Conservation (phyloP, 2,113 vertebrate genomes). For the Chascanopsetta lugubris region DNA sequence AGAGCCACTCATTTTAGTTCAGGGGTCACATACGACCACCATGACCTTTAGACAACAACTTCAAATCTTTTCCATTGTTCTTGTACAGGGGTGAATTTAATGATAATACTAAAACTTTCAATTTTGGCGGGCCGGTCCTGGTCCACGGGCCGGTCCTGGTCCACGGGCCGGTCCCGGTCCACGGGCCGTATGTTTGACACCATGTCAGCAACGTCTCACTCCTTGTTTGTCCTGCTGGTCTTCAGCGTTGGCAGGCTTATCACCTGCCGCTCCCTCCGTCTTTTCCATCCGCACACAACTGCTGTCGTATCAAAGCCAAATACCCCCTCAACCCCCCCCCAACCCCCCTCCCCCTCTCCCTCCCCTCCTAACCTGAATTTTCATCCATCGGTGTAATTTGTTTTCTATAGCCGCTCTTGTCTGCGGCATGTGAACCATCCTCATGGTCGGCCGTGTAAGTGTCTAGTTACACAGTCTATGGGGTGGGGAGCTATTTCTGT, state of each 20-base stretch:
- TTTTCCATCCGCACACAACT: background rate
- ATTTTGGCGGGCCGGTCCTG: no score
- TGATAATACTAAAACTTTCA: no score
- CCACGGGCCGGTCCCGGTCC: no score
- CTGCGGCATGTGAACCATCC: conserved; percentile 57
- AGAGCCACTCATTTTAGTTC: no score
- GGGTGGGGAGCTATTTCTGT: conserved; percentile 75
- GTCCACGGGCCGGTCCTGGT: no score
- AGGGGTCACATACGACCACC: no score
- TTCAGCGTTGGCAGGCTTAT: conserved; percentile 17
- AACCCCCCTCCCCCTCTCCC: no score
- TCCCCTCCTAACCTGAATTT: background rate
- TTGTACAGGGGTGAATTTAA: no score
- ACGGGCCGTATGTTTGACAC: no score
- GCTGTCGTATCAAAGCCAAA: background rate
- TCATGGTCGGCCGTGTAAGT: conserved; percentile 40
- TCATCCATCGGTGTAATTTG: conserved; percentile 27
- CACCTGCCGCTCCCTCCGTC: conserved; percentile 4
- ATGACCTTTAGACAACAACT: no score
- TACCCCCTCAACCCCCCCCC: no score
- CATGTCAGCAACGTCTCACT: background rate
- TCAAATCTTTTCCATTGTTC: no score
- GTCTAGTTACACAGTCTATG: conserved; percentile 70
- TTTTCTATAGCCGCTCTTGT: conserved; percentile 36
- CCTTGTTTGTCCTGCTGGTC: conserved; percentile 11